Conservation (phyloP, 2,888 invertebrate species). For the Miltochrista miniata region DNA sequence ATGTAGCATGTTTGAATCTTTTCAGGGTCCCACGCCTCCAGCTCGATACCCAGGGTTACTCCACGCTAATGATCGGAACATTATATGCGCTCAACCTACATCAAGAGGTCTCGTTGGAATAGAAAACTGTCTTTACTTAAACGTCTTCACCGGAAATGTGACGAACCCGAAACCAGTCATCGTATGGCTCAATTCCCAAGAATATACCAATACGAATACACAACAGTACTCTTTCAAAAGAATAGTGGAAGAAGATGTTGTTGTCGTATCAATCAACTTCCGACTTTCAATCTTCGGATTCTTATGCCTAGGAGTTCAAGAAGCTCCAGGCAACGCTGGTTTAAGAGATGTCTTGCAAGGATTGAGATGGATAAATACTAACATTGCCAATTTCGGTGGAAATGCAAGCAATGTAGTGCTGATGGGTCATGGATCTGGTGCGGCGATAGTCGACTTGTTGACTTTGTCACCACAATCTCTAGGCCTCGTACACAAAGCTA, state of each 20-base stretch:
- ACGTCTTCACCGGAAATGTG: conserved; percentile 57
- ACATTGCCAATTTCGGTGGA: conserved; percentile 70
- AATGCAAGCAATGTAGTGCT: conserved; percentile 89
- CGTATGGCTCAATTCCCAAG: conserved; percentile 69
- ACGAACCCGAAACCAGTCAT: conserved; percentile 62
- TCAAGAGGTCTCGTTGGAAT: conserved; percentile 58
- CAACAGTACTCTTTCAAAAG: conserved; percentile 75
- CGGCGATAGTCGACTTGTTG: conserved; percentile 78
- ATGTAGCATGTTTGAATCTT: conserved; percentile 23
- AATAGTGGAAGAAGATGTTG: conserved; percentile 85
- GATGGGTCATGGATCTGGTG: conserved; percentile 92
- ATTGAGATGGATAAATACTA: conserved; percentile 88
- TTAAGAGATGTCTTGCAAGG: conserved; percentile 93
- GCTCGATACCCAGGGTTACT: conserved; percentile 37
- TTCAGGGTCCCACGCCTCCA: conserved; percentile 45
- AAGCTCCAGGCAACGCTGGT: conserved; percentile 92
- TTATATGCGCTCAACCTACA: conserved; percentile 65
- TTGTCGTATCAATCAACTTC: conserved; percentile 87
- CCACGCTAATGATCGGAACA: conserved; percentile 48
- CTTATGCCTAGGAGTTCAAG: conserved; percentile 82
- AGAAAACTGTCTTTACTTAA: conserved; percentile 69
- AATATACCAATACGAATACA: conserved; percentile 49
- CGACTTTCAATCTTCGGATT: conserved; percentile 90
- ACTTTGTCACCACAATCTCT: conserved; percentile 58
- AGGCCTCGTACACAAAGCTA: conserved; percentile 63